These are phyloP conservation scores for Hirudinaria manillensis DNA, from an alignment of 2,888 invertebrate genomes.

Conservation along the genomic window DNA sequence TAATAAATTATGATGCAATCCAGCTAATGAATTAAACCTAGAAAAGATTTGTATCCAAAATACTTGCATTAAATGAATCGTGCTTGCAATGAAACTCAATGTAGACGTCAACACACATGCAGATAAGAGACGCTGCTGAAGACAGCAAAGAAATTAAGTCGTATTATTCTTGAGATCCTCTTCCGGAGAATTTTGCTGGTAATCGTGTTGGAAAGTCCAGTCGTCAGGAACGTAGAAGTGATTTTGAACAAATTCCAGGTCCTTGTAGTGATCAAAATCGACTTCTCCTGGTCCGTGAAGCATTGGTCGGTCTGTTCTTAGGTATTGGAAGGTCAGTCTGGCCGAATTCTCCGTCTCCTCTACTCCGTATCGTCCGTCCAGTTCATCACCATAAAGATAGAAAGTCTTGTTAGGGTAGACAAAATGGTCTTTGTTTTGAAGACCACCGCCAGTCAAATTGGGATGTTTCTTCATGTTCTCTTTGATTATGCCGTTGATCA, in stretches of 20 bases:
- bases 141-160: too few relatives aligned
- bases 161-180: too few relatives aligned
- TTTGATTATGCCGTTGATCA: neutral
- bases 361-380: neutral
- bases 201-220: neutral
- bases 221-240: conserved; percentile 25
- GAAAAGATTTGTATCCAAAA: too few relatives aligned
- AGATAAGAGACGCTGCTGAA: too few relatives aligned
- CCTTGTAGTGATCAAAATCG: conserved; percentile 41
- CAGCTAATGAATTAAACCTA: too few relatives aligned
- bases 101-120: too few relatives aligned
- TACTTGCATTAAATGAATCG: too few relatives aligned
- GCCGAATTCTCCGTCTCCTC: neutral
- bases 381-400: neutral
- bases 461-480: neutral
- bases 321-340: neutral
- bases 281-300: conserved; percentile 33
- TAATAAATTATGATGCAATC: too few relatives aligned
- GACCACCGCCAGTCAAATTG: neutral
- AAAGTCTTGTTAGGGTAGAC: neutral
- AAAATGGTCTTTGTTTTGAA: neutral
- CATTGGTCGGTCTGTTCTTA: neutral
- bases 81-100: too few relatives aligned
- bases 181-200: too few relatives aligned
- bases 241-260: conserved; percentile 42